Evolutionary conservation across 1,140 invertebrate genomes (phyloP).

Genomic region (Drosophila bocki): DNA sequence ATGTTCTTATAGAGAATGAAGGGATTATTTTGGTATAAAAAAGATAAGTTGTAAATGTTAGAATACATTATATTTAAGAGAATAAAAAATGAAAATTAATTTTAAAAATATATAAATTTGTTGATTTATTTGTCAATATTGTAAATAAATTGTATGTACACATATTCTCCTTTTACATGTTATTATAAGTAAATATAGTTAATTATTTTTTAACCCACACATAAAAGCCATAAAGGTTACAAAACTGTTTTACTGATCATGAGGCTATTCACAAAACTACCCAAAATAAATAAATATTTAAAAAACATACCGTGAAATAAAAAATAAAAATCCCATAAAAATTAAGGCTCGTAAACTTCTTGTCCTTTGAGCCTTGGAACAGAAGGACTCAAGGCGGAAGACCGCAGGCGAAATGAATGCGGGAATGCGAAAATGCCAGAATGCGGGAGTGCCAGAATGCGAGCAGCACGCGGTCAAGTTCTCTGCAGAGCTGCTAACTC

Average conservation of each 20-base stretch:
- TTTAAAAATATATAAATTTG: too few relatives aligned
- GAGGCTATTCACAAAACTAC: not conserved
- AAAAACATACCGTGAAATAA: not conserved
- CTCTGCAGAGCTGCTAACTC: conserved; percentile 44
- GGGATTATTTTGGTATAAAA: too few relatives aligned
- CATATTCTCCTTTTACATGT: too few relatives aligned
- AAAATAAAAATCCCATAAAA: not conserved
- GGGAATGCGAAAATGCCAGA: conserved; percentile 25
- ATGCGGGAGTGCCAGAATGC: conserved; percentile 17
- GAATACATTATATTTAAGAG: too few relatives aligned
- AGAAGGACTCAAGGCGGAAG: conserved; percentile 20
- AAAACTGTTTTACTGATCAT: not conserved
- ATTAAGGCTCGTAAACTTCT: not conserved
- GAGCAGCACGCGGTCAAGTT: conserved; percentile 27
- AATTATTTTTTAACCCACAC: too few relatives aligned
- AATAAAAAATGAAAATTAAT: too few relatives aligned
- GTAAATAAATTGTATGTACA: too few relatives aligned
- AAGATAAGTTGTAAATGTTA: too few relatives aligned
- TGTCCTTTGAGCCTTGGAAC: not conserved
- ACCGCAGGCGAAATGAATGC: conserved; percentile 26
- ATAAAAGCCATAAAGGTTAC: not conserved
- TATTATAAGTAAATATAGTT: too few relatives aligned
- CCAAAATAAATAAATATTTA: not conserved
- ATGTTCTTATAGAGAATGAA: too few relatives aligned
- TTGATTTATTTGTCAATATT: too few relatives aligned